A percentile compares a stretch with the other conserved stretches of the same genome.
These are phyloP conservation scores for Argya squamiceps DNA, from an alignment of 2,797 vertebrate species.

Conservation along the genomic window DNA sequence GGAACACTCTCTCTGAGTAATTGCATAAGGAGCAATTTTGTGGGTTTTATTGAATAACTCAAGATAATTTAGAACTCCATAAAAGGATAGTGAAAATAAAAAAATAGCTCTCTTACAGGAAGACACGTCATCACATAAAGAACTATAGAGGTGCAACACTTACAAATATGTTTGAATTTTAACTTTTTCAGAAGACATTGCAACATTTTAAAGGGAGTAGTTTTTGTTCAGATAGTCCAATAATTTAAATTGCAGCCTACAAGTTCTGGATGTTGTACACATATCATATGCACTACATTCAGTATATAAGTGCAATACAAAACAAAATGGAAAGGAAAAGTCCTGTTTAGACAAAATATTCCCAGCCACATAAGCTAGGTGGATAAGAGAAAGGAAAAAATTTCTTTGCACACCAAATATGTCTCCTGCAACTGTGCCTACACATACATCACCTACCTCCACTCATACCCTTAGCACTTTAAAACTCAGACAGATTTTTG, in stretches of 20 bases:
- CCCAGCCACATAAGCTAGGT: not conserved
- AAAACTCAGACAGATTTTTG: not conserved
- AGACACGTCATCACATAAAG: not conserved
- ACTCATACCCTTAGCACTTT: not conserved
- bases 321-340: not conserved
- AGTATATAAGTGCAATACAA: not conserved
- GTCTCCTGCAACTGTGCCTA: not conserved
- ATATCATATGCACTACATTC: not conserved
- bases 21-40: constrained; percentile 35
- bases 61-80: constrained; percentile 42
- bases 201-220: not conserved
- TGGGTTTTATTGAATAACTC: constrained; percentile 49
- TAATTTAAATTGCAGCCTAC: not conserved
- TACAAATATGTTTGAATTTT: not conserved
- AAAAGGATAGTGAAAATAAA: not conserved
- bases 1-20: constrained; percentile 31
- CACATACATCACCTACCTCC: not conserved
- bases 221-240: not conserved
- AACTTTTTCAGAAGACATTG: not conserved
- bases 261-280: not conserved
- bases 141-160: not conserved
- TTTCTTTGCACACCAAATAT: not conserved
- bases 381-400: not conserved
- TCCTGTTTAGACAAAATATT: not conserved
- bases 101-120: constrained; percentile 40